Conservation (phyloP, 2,797 vertebrate genomes). For the Loris lydekkerianus region DNA sequence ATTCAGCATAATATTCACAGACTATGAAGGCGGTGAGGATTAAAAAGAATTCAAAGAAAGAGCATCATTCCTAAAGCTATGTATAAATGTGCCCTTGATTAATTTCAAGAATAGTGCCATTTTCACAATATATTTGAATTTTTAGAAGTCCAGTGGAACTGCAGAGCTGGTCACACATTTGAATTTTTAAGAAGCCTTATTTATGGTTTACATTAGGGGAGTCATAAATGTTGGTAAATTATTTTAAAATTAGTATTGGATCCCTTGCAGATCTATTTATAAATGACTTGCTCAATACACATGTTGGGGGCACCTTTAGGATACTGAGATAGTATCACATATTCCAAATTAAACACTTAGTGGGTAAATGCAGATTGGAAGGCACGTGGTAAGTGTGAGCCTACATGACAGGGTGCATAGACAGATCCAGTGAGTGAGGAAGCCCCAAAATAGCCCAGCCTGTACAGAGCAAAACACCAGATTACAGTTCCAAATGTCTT, state of each 20-base stretch:
- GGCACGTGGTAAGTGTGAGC: not conserved
- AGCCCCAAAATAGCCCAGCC: not conserved
- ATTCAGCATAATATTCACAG: not conserved
- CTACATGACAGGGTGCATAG: not conserved
- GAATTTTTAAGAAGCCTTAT: not conserved
- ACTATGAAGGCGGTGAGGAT: not conserved
- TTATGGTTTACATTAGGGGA: not conserved
- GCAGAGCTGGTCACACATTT: not conserved
- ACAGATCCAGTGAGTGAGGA: not conserved
- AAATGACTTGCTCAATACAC: not conserved
- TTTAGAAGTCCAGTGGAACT: not conserved
- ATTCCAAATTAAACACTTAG: not conserved
- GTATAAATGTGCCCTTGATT: not conserved
- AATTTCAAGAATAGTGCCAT: not conserved
- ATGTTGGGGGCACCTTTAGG: not conserved
- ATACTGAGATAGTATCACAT: not conserved
- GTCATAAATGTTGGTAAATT: not conserved
- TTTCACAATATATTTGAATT: not conserved
- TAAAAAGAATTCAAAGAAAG: not conserved
- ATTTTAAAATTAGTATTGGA: slow-evolving; percentile 41
- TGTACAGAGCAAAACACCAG: not conserved
- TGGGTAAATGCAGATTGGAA: not conserved
- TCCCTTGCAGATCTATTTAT: not conserved
- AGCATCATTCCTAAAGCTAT: not conserved
- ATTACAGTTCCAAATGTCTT: not conserved